Conservation (phyloP, 2,113 vertebrate genomes). For the Varanus komodoensis region DNA sequence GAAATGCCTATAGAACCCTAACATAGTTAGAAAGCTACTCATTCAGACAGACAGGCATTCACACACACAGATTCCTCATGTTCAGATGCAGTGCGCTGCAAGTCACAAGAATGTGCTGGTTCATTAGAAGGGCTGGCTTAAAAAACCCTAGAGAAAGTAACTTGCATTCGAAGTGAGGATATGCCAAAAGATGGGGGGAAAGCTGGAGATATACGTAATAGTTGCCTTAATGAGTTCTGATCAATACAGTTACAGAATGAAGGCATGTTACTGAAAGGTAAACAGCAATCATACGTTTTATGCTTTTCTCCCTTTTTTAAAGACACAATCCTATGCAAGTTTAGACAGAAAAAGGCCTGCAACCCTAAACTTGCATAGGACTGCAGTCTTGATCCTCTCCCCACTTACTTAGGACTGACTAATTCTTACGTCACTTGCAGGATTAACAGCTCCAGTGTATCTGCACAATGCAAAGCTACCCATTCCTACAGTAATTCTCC, state of each 20-base stretch:
- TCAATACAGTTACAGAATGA: not conserved
- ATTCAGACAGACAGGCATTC: not conserved
- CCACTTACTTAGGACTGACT: not conserved
- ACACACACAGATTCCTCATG: not conserved
- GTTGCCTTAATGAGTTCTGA: not conserved
- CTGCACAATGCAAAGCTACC: not conserved
- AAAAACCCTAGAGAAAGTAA: not conserved
- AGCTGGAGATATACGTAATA: not conserved
- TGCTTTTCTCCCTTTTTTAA: not conserved
- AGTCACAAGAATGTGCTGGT: not conserved
- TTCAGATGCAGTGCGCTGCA: not conserved
- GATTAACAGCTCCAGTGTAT: not conserved
- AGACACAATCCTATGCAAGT: too few relatives aligned
- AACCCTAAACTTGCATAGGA: too few relatives aligned
- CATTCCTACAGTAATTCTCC: not conserved
- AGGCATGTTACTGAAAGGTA: not conserved
- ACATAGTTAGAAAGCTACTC: conserved; percentile 16
- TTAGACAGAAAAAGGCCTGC: too few relatives aligned
- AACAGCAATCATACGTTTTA: not conserved
- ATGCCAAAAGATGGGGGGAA: not conserved
- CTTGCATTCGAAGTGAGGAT: not conserved
- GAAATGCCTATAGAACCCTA: conserved; percentile 18
- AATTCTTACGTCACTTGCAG: not conserved
- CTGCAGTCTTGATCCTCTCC: not conserved
- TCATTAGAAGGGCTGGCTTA: not conserved